Evolutionary conservation across 2,797 vertebrate genomes (phyloP).

Genomic region (Allobates femoralis): DNA sequence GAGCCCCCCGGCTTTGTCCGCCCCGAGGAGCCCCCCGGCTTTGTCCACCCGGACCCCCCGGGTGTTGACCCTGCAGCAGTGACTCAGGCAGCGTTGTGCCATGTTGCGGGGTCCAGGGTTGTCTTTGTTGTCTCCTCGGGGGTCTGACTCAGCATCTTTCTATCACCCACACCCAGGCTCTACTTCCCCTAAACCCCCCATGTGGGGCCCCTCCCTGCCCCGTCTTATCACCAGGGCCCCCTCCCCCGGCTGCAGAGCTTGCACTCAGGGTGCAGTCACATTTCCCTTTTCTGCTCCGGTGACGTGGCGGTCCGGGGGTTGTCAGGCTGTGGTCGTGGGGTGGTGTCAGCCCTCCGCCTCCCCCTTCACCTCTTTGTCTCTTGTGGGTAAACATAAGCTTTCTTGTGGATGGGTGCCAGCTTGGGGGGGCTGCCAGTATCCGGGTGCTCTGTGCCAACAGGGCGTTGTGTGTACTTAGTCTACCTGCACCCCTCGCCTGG

Average conservation of each 20-base stretch:
- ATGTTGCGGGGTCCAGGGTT: background rate
- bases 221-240: background rate
- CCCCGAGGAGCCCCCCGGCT: too few relatives aligned
- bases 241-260: background rate
- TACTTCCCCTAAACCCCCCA: slow-evolving; percentile 26
- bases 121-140: slow-evolving; percentile 41
- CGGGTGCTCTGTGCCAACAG: slow-evolving; percentile 54
- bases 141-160: slow-evolving; percentile 57
- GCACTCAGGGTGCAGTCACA: slow-evolving; percentile 1
- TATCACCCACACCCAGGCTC: slow-evolving; percentile 18
- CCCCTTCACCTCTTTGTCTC: slow-evolving; percentile 34
- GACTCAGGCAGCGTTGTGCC: slow-evolving; percentile 32
- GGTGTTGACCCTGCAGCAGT: background rate
- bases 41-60: too few relatives aligned
- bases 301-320: background rate
- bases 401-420: slow-evolving; percentile 44
- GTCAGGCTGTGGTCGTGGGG: slow-evolving; percentile 14
- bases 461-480: slow-evolving; percentile 35
- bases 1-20: too few relatives aligned
- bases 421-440: slow-evolving; percentile 52
- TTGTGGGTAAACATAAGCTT: slow-evolving; percentile 51
- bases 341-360: slow-evolving; percentile 22
- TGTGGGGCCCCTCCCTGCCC: slow-evolving; percentile 33
- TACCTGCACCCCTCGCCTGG: slow-evolving; percentile 47
- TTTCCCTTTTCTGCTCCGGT: background rate